Evolutionary conservation across 2,888 invertebrate genomes (phyloP).

Genomic region (Odontocolon sp.): DNA sequence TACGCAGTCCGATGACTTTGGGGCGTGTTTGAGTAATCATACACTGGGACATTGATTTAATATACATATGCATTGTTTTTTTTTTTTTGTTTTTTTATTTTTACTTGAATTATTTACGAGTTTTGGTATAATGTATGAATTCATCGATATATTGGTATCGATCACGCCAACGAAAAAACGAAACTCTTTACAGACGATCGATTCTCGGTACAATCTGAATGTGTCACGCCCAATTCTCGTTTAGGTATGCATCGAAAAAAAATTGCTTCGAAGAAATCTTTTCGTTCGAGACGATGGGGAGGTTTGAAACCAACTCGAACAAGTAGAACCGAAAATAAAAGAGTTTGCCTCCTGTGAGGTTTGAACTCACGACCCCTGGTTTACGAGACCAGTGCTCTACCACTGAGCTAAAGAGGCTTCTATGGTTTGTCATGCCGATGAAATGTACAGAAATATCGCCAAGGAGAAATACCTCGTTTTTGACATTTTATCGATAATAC

Average conservation of each 20-base stretch:
- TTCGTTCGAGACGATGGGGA: neutral
- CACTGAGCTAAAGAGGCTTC: constrained; percentile 91
- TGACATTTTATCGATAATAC: neutral
- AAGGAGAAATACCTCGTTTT: neutral
- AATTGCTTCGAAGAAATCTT: constrained; percentile 19
- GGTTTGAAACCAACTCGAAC: neutral
- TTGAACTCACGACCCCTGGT: constrained; percentile 94
- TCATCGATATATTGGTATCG: constrained; percentile 35
- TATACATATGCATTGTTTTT: too few species aligned
- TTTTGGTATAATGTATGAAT: neutral
- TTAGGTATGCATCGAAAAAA: constrained; percentile 7
- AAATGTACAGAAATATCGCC: constrained; percentile 1
- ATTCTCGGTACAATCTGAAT: constrained; percentile 71
- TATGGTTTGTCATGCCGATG: constrained; percentile 13
- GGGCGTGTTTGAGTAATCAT: too few species aligned
- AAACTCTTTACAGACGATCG: constrained; percentile 61
- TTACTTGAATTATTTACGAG: neutral
- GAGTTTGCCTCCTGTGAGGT: constrained; percentile 90
- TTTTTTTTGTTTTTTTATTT: neutral
- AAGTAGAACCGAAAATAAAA: constrained; percentile 60
- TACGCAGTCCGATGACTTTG: neutral
- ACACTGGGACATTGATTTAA: too few species aligned
- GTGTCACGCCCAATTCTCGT: constrained; percentile 67
- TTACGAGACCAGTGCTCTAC: constrained; percentile 94
- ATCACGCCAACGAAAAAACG: constrained; percentile 1